Base-by-base conservation (phyloP, 2,113 vertebrate genomes). In the Heterochromis multidens region DNA sequence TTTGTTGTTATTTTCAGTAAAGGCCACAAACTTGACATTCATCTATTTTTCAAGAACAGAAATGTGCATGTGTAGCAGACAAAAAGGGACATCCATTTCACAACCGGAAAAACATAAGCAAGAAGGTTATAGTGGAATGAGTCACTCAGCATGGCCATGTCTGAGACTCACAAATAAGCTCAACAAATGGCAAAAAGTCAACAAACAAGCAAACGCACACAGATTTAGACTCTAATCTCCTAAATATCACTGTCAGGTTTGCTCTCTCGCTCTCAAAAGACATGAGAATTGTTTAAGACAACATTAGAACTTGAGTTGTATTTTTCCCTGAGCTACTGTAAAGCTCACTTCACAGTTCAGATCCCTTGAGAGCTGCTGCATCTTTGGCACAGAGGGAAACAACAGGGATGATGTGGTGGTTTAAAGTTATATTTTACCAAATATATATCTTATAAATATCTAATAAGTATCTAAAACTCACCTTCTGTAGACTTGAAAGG, bases 41-140 rank as follows among this genome's bases (percentile, higher is more conserved):
- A 93, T 94, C 82, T 40, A 95, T 92, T 93, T 95, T 92, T 93
- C 81, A 87, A 91, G 82, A 94, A 87, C 72, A 56, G 62, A 65
- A 80, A 79, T 70, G 70, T 54, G 57, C 85, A 60, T 81, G 85
- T 84, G 37, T 81, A 31, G 72, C 31, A 25, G 16, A 59, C 5
- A 49, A 12, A 67, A 11, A 7, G 14, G n/a, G 23, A 23, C 23
- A 70, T 14, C 7, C 77, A 93, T 93, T 93, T 94, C 88, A 77
- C 79, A 86, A 92, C 85, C 92, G 74, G 58, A 92, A 81, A 91
- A 92, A 90, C 85, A 87, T 77, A 4, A 77, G 56, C 4, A 29
- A 46, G 43, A 21, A 79, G 35, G 65, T 13, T 43, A 5, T 27
- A 87, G 33, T 10, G 31, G 21, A 56, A 82, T 77, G 11, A 79